Base-by-base conservation (phyloP, 2,113 vertebrate genomes). In the Podarcis muralis region DNA sequence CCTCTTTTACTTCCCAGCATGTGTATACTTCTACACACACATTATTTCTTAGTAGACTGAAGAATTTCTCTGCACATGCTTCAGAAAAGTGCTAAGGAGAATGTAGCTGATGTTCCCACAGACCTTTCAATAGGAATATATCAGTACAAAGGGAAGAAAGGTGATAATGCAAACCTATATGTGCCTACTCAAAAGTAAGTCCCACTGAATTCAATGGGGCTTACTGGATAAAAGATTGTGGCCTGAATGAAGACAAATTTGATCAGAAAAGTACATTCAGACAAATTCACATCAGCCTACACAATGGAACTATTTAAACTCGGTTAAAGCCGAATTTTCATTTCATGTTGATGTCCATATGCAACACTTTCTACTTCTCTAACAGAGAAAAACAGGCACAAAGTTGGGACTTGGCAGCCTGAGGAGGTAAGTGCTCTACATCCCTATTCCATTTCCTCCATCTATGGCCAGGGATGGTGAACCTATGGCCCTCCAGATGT, bases 81-180 rank as follows among this genome's bases (percentile, higher is more conserved):
- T 94, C 88, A 91, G 80, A 93, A 94, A 95, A 71, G 87, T 87
- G 87, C 4, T 88, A 90, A 91, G 92, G 90, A 94, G 90, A 82
- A 90, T 91, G 25, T 37, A 85, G 76, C n/a, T 37, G 84, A 87
- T 90, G 87, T 92, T 90, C 90, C 40, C 91, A 88, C 53, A 86
- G 80, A 92, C 90, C 83, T 89, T 92, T 89, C 92, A 93, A 92
- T 92, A 92, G 82, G 92, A 93, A 88, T 84, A 84, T 84, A 94
- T 86, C 75, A 93, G 86, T 87, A 87, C 74, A 91, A 85, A 86
- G 59, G 69, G 90, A 79, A 79, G 84, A 40, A 87, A 88, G 13
- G 59, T 62, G 18, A 30, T 25, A 69, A 69, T 69, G 25, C 66
- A 69, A 69, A 25, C 22, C 25, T 62, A 62, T 15, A 20, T 23